Evolutionary conservation across 2,113 vertebrate species (phyloP).

Genomic region (Scomber japonicus): DNA sequence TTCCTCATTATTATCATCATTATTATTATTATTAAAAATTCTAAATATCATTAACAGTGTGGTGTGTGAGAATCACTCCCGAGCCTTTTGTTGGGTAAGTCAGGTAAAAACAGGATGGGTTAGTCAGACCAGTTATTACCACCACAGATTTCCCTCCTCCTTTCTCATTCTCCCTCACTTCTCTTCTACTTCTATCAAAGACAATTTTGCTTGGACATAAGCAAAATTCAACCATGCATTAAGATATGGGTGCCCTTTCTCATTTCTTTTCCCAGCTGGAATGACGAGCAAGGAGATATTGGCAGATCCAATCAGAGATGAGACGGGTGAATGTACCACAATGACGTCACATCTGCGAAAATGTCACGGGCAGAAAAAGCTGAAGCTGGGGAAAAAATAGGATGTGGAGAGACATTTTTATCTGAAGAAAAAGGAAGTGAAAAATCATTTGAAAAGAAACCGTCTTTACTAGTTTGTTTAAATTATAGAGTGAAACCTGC

Average conservation of each 20-base stretch:
- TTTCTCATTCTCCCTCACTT: neutral
- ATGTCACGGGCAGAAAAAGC: neutral
- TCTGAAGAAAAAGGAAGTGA: conserved; percentile 23
- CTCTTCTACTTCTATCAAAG: neutral
- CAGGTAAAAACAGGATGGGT: neutral
- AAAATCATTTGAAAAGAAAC: no score
- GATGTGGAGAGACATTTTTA: neutral
- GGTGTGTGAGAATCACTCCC: neutral
- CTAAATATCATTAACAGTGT: neutral
- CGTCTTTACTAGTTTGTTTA: neutral
- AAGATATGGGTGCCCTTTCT: neutral
- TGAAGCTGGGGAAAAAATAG: neutral
- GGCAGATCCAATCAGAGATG: neutral
- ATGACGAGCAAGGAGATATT: neutral
- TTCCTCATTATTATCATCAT: neutral
- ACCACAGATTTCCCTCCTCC: neutral
- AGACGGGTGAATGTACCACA: neutral
- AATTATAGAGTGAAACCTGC: neutral
- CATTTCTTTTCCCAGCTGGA: no score
- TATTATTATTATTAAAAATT: neutral
- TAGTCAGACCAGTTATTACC: neutral
- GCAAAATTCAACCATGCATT: no score
- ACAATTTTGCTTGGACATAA: no score
- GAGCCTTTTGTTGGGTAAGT: neutral
- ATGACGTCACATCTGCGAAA: neutral